Base-by-base conservation (phyloP, 2,888 invertebrate species). In the Petrolisthes manimaculis region DNA sequence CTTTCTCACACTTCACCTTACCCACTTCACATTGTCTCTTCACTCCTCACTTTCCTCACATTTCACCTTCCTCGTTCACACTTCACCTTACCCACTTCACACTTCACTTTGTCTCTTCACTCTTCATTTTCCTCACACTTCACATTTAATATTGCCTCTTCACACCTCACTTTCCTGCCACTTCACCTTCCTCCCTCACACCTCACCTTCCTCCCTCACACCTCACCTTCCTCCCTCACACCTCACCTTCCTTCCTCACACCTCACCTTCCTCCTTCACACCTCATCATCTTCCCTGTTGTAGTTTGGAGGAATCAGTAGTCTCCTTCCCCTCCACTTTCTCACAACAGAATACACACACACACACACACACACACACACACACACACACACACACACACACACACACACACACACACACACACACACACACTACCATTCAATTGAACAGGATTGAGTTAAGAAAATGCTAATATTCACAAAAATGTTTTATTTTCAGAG, bases 401-500 rank as follows among this genome's bases (percentile, higher is more conserved):
- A 6, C 14, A 61, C 61, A 6, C 14, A 61, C 14, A 6, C 14
- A 9, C 14, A 61, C 14, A 9, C 6, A 61, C 61, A 6, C 14
- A 61, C 61, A 9, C 8, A 61, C 61, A 9, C 61, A 61, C 61
- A 61, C 61, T 61, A 14, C 61, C 9, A 61, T 37, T 37, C 37
- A 37, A 37, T 37, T 37, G 0, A 37, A 37, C 37, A 37, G 37
- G 37, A 37, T 37, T 37, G 37, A 37, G 37, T 37, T 37, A 37
- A 37, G 37, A 2, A 85, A 56, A 84, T 14, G 53, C 53, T 24
- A 61, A n/a, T 79, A 18, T 54, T 53, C 18, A 61, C 54, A 79
- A 67, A 78, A 79, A 37, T 86, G 67, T 83, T 83, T 61, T 87
- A 79, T 83, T 83, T 67, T 71, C 75, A 54, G 69, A 87, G 83